Evolutionary conservation across 2,888 invertebrate genomes (phyloP), one percentile per base, ranked within the genome.

Genomic region (Gymnosoma rotundatum): DNA sequence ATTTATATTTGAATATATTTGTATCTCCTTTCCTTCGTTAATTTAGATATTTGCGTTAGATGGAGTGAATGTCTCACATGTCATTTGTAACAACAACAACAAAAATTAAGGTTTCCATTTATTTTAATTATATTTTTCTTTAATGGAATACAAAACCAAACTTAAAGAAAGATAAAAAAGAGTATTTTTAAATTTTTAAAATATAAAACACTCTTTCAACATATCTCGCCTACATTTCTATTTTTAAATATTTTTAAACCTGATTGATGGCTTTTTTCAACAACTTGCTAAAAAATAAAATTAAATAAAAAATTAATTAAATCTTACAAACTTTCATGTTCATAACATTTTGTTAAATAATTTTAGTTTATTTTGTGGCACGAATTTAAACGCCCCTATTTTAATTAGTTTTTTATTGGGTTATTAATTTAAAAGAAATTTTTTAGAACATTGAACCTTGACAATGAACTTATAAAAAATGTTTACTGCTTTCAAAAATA

Each of bases 21-120:
- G 5, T 60, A 60, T 58, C 14, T 60, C 18, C 58, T 50, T 36
- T 18, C 10, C 42, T 32, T 32, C 32, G 32, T 32, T 32, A 32
- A 32, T 32, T 32, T 32, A 32, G 6, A 8, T 32, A 32, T 32
- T 7, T 32, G 50, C 50, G 14, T 60, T 69, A 69, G 67, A 78
- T 63, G 69, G 32, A 67, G 83, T 78, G 78, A 83, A 83, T 83
- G 83, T 78, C 83, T 12, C 7, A 12, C 12, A 83, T 83, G 83
- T 78, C 83, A 42, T 42, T 42, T 12, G 42, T 12, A 42, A 42
- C 42, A 42, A 42, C 42, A 42, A 42, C 42, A 42, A 12, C 42
- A 42, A 42, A 42, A 12, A 12, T 12, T 12, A 6, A 42, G 2
- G 1, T 42, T 42, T 10, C 42, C 7, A 42, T 42, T 42, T 42